Percentiles rank a stretch among this genome's conserved stretches.
Evolutionary conservation across 2,888 invertebrate species (phyloP).

Genomic region (Neoscelio sp.): DNA sequence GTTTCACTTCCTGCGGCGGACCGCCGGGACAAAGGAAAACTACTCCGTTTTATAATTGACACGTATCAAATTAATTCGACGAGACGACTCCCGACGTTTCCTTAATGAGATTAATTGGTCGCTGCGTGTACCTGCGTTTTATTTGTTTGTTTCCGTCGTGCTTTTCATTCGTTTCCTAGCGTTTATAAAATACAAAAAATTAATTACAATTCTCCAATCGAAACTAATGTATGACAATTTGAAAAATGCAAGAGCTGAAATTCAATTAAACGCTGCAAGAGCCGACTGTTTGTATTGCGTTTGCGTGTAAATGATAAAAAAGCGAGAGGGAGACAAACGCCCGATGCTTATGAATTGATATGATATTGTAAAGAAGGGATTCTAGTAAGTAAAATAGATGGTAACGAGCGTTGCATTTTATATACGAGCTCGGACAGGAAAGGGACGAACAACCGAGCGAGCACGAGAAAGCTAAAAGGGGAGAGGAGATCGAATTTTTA

Average conservation of each 20-base stretch:
- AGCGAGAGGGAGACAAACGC: constrained; percentile 41
- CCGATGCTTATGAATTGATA: constrained; percentile 62
- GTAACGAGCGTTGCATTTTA: constrained; percentile 79
- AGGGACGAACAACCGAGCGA: constrained; percentile 71
- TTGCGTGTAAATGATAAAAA: constrained; percentile 47
- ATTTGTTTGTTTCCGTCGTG: constrained; percentile 9
- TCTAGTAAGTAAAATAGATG: constrained; percentile 77
- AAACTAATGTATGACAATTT: constrained; percentile 58
- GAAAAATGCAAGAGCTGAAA: constrained; percentile 58
- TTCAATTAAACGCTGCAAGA: constrained; percentile 54
- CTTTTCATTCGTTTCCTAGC: constrained; percentile 23
- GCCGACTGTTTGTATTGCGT: constrained; percentile 57
- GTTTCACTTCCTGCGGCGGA: constrained; percentile 25
- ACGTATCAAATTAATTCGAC: constrained; percentile 36
- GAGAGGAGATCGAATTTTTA: constrained; percentile 79
- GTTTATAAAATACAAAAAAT: constrained; percentile 39
- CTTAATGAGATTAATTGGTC: constrained; percentile 56
- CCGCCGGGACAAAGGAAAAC: constrained; percentile 13
- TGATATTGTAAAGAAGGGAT: constrained; percentile 61
- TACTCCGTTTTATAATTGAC: constrained; percentile 12
- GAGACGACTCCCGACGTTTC: constrained; percentile 2
- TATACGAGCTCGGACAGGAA: constrained; percentile 79
- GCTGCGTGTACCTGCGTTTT: neutral
- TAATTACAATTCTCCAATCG: constrained; percentile 54
- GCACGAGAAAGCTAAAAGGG: constrained; percentile 63